Base-by-base conservation (phyloP, 2,797 vertebrate genomes). In the Pangasius larnaudii region DNA sequence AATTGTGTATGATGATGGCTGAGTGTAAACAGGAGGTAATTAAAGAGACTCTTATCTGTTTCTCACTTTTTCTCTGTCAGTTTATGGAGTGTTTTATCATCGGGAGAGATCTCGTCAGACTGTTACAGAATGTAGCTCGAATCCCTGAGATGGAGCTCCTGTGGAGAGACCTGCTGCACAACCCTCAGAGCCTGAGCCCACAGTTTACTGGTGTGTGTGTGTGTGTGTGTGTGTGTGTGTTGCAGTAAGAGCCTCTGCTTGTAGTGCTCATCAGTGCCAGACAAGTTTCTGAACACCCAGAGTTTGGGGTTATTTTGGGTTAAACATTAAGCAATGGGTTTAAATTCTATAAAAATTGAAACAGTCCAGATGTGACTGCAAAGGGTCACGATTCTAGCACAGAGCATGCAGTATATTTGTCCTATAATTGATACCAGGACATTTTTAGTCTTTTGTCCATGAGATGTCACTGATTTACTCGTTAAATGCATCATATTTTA, bases 51-150 rank as follows among this genome's bases (percentile, higher is more conserved):
- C 33, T 22, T 61, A 36, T 51, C 5, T 24, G 14, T 10, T 2
- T 84, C 5, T 84, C 56, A 78, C 11, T 33, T 3, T 58, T 8
- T 61, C 33, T 75, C 6, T 33, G 27, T 33, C 61, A 99, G 98
- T 99, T 99, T 89, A 97, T 98, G 97, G 98, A 99, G 86, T 99
- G 98, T 86, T 95, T 97, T 91, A 97, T 98, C 95, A 98, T 99
- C n/a, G 98, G 98, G 79, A 97, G 98, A 90, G 98, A 99, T 91
- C 96, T 99, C 16, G 97, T 99, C 51, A 94, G 98, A 51, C 95
- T 99, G 58, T 96, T 99, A 89, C 98, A 99, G 92, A 99, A 98
- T 3, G 98, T 99, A 0, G 98, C 98, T 14, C 95, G 98, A 65
- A 99, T 99, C 90, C 97, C 98, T 0, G 98, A 99, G 92, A 98